Conservation (phyloP, 23 tunicate species). For the Botrylloides violaceus region DNA sequence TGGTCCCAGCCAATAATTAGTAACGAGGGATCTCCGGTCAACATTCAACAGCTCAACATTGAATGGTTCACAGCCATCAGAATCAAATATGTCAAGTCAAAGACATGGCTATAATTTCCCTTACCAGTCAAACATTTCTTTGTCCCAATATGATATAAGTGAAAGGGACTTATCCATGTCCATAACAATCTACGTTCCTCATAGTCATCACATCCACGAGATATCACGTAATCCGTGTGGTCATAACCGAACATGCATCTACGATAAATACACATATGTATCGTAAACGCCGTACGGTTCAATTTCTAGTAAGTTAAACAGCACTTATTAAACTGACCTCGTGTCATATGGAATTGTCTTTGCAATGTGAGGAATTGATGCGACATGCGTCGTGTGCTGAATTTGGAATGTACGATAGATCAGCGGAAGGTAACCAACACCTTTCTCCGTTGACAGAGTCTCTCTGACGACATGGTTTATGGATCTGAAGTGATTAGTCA, state of each 20-base stretch:
- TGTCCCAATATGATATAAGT: constrained; percentile 40
- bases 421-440: constrained; percentile 49
- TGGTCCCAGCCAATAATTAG: too few species aligned
- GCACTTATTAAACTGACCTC: constrained; percentile 16
- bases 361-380: constrained; percentile 25
- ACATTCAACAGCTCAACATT: too few species aligned
- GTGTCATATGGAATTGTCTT: constrained; percentile 38
- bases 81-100: too few species aligned
- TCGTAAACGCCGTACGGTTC: too few species aligned
- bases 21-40: too few species aligned
- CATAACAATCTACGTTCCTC: constrained; percentile 39
- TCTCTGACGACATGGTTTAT: constrained; percentile 16
- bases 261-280: too few species aligned
- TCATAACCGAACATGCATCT: constrained; percentile 76
- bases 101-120: too few species aligned
- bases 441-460: constrained; percentile 20
- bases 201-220: constrained; percentile 62
- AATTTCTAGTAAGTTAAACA: not conserved
- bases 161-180: constrained; percentile 70
- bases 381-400: constrained; percentile 35
- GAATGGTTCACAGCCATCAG: too few species aligned
- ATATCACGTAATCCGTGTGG: constrained; percentile 23
- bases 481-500: constrained; percentile 38
- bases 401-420: constrained; percentile 30
- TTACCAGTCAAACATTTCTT: constrained; percentile 71